A percentile compares a stretch with the other conserved stretches of the same genome.
Evolutionary conservation across 2,888 invertebrate genomes (phyloP).

Genomic region (Hemithea aestivaria): DNA sequence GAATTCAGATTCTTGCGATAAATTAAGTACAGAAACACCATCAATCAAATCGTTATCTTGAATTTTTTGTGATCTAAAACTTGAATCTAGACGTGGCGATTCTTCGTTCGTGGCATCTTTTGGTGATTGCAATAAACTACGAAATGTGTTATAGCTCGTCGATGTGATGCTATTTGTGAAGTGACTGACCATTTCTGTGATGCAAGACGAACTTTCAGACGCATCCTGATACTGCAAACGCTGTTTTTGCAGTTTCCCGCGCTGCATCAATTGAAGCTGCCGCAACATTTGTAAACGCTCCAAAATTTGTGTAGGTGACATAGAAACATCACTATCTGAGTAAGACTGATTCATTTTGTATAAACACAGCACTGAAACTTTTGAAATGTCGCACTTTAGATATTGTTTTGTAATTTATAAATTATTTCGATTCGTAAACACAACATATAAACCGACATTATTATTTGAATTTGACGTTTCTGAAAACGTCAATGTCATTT

Average conservation of each 20-base stretch:
- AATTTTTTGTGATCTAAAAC: conserved; percentile 38
- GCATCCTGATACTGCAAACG: conserved; percentile 54
- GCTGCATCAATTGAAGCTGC: conserved; percentile 62
- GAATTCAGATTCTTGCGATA: conserved; percentile 65
- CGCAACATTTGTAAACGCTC: conserved; percentile 63
- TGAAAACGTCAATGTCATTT: too few species aligned
- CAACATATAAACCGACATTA: too few species aligned
- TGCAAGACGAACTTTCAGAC: conserved; percentile 52
- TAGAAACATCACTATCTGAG: conserved; percentile 60
- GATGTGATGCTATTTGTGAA: conserved; percentile 63
- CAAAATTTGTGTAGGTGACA: conserved; percentile 67
- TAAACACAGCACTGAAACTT: not conserved
- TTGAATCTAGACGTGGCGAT: conserved; percentile 35
- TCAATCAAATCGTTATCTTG: conserved; percentile 62
- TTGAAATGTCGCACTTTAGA: too few species aligned
- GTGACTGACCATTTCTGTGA: conserved; percentile 68
- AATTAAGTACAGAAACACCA: conserved; percentile 64
- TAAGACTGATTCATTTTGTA: conserved; percentile 58
- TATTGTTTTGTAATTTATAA: too few species aligned
- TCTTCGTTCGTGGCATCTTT: conserved; percentile 39
- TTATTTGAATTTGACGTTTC: too few species aligned
- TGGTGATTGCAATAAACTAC: conserved; percentile 57
- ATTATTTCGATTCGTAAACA: too few species aligned
- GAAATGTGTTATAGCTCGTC: conserved; percentile 68
- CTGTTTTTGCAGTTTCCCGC: conserved; percentile 69